Evolutionary conservation across 2,113 vertebrate genomes (phyloP).

Genomic region (Cisticola juncidis): DNA sequence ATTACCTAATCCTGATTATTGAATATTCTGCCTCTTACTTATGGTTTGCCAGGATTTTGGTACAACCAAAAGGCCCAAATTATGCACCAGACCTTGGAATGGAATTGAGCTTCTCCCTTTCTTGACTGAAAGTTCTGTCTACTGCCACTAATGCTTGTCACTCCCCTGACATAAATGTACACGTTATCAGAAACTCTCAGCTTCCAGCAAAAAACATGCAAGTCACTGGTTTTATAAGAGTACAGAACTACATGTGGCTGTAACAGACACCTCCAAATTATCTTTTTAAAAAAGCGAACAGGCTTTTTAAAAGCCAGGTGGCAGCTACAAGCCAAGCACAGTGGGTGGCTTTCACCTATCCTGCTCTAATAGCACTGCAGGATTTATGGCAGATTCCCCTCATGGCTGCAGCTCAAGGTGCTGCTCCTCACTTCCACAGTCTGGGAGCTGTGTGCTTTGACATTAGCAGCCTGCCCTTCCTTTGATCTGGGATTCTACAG

Average conservation of each 20-base stretch:
- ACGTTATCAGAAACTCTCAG: not conserved
- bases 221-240: not conserved
- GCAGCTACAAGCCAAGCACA: not conserved
- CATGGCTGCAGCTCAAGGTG: not conserved
- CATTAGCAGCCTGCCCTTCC: not conserved
- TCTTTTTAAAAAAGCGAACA: too few relatives aligned
- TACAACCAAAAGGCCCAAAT: not conserved
- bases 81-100: not conserved
- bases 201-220: not conserved
- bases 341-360: constrained; percentile 13
- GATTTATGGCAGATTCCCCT: constrained; percentile 5
- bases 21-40: not conserved
- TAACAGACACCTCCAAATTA: not conserved
- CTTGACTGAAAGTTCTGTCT: not conserved
- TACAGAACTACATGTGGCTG: not conserved
- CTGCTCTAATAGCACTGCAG: not conserved
- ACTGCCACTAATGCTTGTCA: not conserved
- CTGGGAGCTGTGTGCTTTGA: not conserved
- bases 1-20: constrained; percentile 20
- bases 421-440: not conserved
- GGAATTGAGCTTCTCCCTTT: not conserved
- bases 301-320: not conserved
- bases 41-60: not conserved
- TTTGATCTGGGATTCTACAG: not conserved
- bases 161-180: not conserved